Percentiles rank a stretch among this genome's conserved stretches.
phyloP scores from a whole-genome alignment of 2,888 invertebrate genomes.

The Diarsia mendica region DNA sequence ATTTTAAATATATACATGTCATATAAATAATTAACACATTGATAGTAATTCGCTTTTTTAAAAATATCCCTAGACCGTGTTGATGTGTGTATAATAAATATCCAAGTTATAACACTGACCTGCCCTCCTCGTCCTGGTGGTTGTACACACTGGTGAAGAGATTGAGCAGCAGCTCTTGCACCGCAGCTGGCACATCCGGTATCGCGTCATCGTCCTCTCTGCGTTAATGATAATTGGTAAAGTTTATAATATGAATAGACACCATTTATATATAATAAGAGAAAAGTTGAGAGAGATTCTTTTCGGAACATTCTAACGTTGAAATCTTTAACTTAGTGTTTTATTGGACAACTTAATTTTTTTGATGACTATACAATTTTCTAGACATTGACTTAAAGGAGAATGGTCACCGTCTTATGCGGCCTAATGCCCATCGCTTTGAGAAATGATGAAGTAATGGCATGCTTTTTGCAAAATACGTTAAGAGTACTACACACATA shows the following conservation, averaged over 20 bases:
- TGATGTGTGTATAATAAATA: too few species aligned
- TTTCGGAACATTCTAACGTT: background rate
- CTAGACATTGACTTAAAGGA: background rate
- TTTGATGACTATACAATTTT: background rate
- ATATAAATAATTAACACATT: too few species aligned
- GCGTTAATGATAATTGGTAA: slow-evolving; percentile 23
- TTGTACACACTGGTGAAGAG: slow-evolving; percentile 98
- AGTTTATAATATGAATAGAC: background rate
- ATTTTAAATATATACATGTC: too few species aligned
- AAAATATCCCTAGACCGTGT: too few species aligned
- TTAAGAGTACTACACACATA: background rate
- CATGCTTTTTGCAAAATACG: background rate
- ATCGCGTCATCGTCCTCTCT: slow-evolving; percentile 95
- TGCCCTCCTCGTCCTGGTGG: slow-evolving; percentile 98
- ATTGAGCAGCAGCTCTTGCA: slow-evolving; percentile 97
- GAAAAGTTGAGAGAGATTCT: background rate
- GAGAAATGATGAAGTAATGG: background rate
- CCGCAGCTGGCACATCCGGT: slow-evolving; percentile 96
- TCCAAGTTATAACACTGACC: slow-evolving; percentile 70
- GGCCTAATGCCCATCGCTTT: background rate
- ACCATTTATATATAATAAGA: background rate
- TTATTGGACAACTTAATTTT: background rate
- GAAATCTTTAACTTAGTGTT: background rate
- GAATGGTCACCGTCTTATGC: background rate
- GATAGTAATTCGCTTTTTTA: too few species aligned